phyloP scores from a whole-genome alignment of 2,797 vertebrate species.

The Myotis planiceps region DNA sequence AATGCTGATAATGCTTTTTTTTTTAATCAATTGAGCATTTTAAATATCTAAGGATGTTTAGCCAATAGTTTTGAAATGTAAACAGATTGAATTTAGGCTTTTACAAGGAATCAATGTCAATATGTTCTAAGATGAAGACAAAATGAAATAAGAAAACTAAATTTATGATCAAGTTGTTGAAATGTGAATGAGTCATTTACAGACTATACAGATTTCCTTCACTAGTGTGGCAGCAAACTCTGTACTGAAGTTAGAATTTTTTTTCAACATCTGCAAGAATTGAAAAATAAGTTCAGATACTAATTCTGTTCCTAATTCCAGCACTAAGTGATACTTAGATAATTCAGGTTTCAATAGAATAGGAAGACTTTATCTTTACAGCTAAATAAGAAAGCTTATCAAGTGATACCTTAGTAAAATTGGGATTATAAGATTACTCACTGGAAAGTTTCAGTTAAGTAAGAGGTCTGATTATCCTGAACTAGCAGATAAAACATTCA shows the following conservation, averaged over 20 bases:
- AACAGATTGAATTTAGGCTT: slow-evolving; percentile 10
- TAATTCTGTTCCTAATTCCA: slow-evolving; percentile 61
- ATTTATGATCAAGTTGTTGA: slow-evolving; percentile 36
- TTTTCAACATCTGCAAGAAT: slow-evolving; percentile 3
- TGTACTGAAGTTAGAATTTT: background rate
- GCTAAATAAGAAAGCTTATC: slow-evolving; percentile 39
- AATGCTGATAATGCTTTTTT: slow-evolving; percentile 42
- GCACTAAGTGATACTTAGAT: slow-evolving; percentile 23
- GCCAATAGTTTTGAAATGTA: slow-evolving; percentile 30
- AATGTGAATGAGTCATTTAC: slow-evolving; percentile 26
- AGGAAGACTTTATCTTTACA: slow-evolving; percentile 38
- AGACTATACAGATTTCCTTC: slow-evolving; percentile 50
- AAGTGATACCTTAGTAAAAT: slow-evolving; percentile 42
- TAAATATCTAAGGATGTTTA: slow-evolving; percentile 33
- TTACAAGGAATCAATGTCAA: background rate
- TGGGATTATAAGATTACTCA: slow-evolving; percentile 62
- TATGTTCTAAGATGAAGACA: slow-evolving; percentile 24
- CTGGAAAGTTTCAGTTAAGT: slow-evolving; percentile 63
- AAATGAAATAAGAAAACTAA: slow-evolving; percentile 31
- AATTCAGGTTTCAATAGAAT: slow-evolving; percentile 45
- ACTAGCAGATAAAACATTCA: slow-evolving; percentile 47
- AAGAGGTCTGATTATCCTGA: slow-evolving; percentile 43
- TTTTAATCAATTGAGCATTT: slow-evolving; percentile 1
- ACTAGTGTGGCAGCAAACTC: slow-evolving; percentile 1
- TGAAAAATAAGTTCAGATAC: slow-evolving; percentile 59